Evolutionary conservation across 2,888 invertebrate genomes (phyloP).

Genomic region (Chalcis sispes): DNA sequence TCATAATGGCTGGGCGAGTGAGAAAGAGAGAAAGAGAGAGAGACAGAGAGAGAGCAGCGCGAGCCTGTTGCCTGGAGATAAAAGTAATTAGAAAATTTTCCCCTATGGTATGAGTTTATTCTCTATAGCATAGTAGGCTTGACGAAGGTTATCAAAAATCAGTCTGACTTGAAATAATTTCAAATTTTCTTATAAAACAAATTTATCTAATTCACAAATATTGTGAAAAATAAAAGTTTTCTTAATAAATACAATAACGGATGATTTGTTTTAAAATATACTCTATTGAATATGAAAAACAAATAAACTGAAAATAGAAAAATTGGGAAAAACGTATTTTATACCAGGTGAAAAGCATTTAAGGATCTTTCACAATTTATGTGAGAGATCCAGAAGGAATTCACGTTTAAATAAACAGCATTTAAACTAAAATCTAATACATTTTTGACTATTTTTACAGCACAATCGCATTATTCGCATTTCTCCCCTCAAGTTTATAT

Average conservation of each 20-base stretch:
- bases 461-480: constrained; percentile 28
- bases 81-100: constrained; percentile 50
- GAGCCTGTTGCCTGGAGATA: constrained; percentile 14
- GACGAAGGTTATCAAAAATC: no score
- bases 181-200: no score
- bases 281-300: no score
- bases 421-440: constrained; percentile 13
- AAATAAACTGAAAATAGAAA: neutral
- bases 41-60: neutral
- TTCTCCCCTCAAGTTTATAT: constrained; percentile 11
- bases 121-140: no score
- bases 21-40: constrained; percentile 2
- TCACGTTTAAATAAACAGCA: constrained; percentile 15
- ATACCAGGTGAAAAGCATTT: neutral
- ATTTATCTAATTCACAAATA: no score
- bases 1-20: constrained; percentile 43
- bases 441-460: constrained; percentile 25
- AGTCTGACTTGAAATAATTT: no score
- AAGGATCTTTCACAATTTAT: constrained; percentile 16
- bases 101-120: constrained; percentile 10
- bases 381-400: neutral
- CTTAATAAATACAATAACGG: no score
- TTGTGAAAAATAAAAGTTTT: no score
- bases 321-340: neutral
- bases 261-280: no score